These are phyloP conservation scores for Carposina sasakii DNA, from an alignment of 1,140 invertebrate species.

Conservation along the genomic window DNA sequence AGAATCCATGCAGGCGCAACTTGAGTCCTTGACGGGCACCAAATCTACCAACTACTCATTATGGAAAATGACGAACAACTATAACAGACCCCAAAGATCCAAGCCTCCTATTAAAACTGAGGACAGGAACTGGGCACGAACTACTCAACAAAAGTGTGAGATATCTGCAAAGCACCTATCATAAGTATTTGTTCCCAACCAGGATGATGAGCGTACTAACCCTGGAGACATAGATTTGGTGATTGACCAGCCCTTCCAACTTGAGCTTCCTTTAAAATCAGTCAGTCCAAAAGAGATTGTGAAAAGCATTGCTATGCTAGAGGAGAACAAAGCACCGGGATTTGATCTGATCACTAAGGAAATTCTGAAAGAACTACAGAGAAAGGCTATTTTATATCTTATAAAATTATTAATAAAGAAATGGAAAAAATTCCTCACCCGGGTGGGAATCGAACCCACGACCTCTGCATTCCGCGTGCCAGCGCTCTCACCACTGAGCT, in stretches of 20 bases:
- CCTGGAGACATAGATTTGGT: background rate
- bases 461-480: too few relatives aligned
- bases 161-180: constrained; percentile 3
- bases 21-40: background rate
- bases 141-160: constrained; percentile 1
- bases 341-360: constrained; percentile 8
- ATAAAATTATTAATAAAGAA: too few relatives aligned
- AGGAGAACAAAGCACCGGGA: constrained; percentile 11
- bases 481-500: too few relatives aligned
- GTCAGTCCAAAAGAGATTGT: constrained; percentile 3
- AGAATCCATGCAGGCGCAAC: background rate
- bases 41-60: constrained; percentile 6
- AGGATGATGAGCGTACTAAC: background rate
- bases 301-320: background rate
- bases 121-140: background rate
- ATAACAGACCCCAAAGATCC: background rate
- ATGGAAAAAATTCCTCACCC: too few relatives aligned
- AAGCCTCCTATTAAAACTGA: constrained; percentile 3
- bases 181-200: constrained; percentile 1
- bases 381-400: constrained; percentile 3
- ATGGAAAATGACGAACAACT: constrained; percentile 3
- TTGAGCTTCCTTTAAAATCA: constrained; percentile 1
- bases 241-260: constrained; percentile 1
- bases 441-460: too few relatives aligned
- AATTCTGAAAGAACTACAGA: constrained; percentile 1